Evolutionary conservation across 1,140 invertebrate genomes (phyloP).

Genomic region (Eriocheir sinensis): DNA sequence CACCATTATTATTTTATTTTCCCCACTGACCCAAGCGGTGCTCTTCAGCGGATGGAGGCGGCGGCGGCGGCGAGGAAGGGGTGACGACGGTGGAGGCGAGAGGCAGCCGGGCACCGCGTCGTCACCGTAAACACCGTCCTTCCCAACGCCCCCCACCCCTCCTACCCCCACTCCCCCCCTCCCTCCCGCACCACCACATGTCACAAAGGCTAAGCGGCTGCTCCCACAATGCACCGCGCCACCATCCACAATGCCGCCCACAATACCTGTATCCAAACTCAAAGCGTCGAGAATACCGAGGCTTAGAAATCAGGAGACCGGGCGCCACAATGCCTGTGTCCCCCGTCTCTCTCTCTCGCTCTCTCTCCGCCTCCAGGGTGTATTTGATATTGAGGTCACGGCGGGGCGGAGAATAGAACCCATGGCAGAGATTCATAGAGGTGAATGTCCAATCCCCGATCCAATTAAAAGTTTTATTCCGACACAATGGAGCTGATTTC

Average conservation of each 20-base stretch:
- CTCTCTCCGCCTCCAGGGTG: constrained; percentile 44
- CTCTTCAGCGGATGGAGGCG: neutral
- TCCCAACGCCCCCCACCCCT: neutral
- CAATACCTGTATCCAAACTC: constrained; percentile 64
- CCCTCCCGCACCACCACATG: constrained; percentile 56
- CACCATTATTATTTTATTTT: too few relatives aligned
- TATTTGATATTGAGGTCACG: constrained; percentile 62
- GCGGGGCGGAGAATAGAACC: constrained; percentile 48
- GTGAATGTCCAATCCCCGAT: constrained; percentile 46
- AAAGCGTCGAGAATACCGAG: constrained; percentile 63
- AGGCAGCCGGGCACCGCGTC: neutral
- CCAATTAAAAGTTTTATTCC: constrained; percentile 71
- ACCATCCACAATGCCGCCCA: constrained; percentile 61
- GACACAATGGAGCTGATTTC: constrained; percentile 65
- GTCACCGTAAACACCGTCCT: constrained; percentile 46
- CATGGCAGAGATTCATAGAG: constrained; percentile 33
- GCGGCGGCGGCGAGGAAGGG: neutral
- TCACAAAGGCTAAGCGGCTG: constrained; percentile 63
- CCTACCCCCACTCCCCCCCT: neutral
- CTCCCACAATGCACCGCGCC: constrained; percentile 68
- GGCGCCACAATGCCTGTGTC: constrained; percentile 34
- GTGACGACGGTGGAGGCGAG: neutral
- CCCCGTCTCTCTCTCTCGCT: too few relatives aligned
- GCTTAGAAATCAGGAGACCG: constrained; percentile 61
- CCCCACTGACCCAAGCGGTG: neutral